These are phyloP conservation scores for Phytoseiulus persimilis DNA, from an alignment of 2,888 invertebrate species.

Conservation along the genomic window DNA sequence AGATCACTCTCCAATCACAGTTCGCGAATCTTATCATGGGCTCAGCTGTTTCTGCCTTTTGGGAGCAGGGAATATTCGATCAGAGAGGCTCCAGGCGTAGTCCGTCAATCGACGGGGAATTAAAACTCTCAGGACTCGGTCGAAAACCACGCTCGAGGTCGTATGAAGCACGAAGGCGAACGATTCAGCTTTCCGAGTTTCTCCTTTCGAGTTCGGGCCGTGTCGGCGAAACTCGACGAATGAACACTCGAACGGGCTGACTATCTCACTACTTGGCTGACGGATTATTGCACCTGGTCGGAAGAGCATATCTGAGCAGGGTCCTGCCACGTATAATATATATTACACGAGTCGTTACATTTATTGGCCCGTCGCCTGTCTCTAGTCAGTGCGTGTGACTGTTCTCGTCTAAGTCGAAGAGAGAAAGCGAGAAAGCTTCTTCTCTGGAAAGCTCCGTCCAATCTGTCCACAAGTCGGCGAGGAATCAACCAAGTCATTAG, in stretches of 20 bases:
- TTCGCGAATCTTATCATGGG: too few species aligned
- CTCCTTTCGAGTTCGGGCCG: neutral
- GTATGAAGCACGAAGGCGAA: neutral
- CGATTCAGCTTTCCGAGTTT: neutral
- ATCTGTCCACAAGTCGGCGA: constrained; percentile 5
- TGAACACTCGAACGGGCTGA: neutral
- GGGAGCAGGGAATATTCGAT: too few species aligned
- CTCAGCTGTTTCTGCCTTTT: too few species aligned
- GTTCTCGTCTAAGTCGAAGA: neutral
- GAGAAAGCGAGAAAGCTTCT: neutral
- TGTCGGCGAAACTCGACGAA: neutral
- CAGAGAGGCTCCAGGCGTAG: too few species aligned
- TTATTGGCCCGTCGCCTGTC: neutral
- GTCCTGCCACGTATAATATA: neutral
- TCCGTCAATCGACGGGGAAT: too few species aligned
- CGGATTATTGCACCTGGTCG: neutral
- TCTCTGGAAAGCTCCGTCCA: neutral
- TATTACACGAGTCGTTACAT: constrained; percentile 5
- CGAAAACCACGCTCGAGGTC: neutral
- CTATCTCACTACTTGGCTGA: neutral
- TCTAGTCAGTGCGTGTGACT: neutral
- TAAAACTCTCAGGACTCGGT: too few species aligned
- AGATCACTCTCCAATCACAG: too few species aligned
- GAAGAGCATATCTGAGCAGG: neutral
- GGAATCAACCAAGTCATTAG: neutral